phyloP scores from a whole-genome alignment of 1,140 invertebrate genomes.

The Probaryconus sp. region DNA sequence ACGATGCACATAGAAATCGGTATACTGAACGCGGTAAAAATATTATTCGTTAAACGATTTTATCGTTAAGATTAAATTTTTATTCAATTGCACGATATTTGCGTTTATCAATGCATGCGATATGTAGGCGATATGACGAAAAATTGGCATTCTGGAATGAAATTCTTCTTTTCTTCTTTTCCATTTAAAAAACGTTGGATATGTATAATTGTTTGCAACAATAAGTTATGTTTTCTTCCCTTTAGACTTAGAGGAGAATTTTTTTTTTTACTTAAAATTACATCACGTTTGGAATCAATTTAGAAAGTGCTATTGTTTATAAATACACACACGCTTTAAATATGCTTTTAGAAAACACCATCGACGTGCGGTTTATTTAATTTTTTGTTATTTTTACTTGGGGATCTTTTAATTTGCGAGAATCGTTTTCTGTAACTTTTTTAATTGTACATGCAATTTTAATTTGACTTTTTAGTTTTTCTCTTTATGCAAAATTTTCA shows the following conservation, averaged over 20 bases:
- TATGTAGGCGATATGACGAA: constrained; percentile 48
- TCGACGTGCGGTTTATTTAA: background rate
- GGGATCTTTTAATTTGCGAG: background rate
- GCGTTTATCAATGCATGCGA: constrained; percentile 25
- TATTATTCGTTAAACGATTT: constrained; percentile 19
- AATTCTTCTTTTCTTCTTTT: constrained; percentile 8
- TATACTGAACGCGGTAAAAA: constrained; percentile 11
- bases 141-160: constrained; percentile 31
- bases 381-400: too few species aligned
- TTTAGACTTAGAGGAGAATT: constrained; percentile 7
- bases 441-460: too few species aligned
- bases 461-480: too few species aligned
- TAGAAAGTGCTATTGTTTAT: constrained; percentile 23
- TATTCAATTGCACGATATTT: constrained; percentile 17
- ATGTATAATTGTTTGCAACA: constrained; percentile 39
- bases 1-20: constrained; percentile 21
- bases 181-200: constrained; percentile 32
- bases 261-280: constrained; percentile 1
- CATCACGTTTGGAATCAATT: constrained; percentile 15
- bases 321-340: constrained; percentile 12
- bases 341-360: constrained; percentile 4
- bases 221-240: constrained; percentile 7
- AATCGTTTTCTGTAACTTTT: background rate
- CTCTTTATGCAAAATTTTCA: too few species aligned
- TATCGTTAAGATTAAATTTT: constrained; percentile 11